Base-by-base conservation (phyloP, 2,888 invertebrate genomes). In the Eurytoma californica region DNA sequence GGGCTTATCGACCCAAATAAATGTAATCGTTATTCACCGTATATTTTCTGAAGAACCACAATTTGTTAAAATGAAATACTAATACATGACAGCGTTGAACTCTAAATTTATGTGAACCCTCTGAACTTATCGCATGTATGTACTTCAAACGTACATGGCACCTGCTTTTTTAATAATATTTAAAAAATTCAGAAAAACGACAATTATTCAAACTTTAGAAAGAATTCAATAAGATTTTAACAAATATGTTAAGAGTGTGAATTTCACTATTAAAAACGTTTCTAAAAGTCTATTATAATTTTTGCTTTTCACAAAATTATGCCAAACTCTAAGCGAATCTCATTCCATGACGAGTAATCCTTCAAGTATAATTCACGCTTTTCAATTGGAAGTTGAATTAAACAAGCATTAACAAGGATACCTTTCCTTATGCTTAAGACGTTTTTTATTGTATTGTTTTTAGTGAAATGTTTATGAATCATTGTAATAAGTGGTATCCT, bases 1-100 rank as follows among this genome's bases (percentile, higher is more conserved):
- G 88, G 88, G 85, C 86, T 84, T 76, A 82, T 80, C 83, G 82
- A 82, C 84, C 85, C 81, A 80, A 39, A 4, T 39, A 39, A 39
- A 39, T 61, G 3, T 75, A 61, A 74, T 24, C 58, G 7, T 69
- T 79, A 39, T 39, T 63, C 39, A 65, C 20, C 74, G 28, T 39
- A 9, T 12, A 63, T 58, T 70, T 53, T 67, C 47, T 74, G 55
- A 69, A 24, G 28, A 80, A 68, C 28, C 76, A 82, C 47, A 20
- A 78, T 72, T 80, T 14, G 60, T 80, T 16, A 60, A 73, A 68
- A 72, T 67, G 63, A 73, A 70, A 28, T 47, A 55, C 30, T 30
- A 30, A 65, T 7, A 65, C 67, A 72, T 77, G 77, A 75, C 77
- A 77, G 75, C 75, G 77, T 77, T 80, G 63, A 77, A 77, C 69